These are phyloP conservation scores for Drepana falcataria DNA, from an alignment of 2,888 invertebrate genomes.

Conservation along the genomic window DNA sequence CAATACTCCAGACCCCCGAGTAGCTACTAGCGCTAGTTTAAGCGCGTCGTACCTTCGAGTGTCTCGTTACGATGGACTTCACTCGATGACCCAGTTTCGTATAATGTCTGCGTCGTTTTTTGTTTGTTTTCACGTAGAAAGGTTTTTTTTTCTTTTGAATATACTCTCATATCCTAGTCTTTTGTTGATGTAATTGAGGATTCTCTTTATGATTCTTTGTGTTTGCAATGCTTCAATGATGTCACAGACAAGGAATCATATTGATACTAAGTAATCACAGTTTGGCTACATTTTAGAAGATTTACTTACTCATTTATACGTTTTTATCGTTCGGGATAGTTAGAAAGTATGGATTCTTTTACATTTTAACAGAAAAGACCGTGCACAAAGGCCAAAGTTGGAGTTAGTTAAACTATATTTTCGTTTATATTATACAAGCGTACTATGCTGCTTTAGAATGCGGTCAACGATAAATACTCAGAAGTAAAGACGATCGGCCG, in stretches of 20 bases:
- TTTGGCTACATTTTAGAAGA: no score
- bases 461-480: no score
- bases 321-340: no score
- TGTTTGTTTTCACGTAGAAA: conserved; percentile 41
- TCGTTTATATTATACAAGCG: no score
- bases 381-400: no score
- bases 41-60: conserved; percentile 21
- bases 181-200: conserved; percentile 45
- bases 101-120: conserved; percentile 39
- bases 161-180: conserved; percentile 30
- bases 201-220: conserved; percentile 19
- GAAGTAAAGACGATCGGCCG: no score
- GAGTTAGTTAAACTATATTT: no score
- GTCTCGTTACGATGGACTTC: conserved; percentile 37
- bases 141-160: conserved; percentile 38
- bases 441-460: no score
- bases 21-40: conserved; percentile 10
- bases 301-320: no score
- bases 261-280: no score
- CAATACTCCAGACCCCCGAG: conserved; percentile 14
- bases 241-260: background rate
- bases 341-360: no score
- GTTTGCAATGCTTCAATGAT: conserved; percentile 1
- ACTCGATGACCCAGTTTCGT: conserved; percentile 59
- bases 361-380: no score